These are phyloP conservation scores for Neoitamus cyanurus DNA, from an alignment of 2,888 invertebrate species.

Conservation along the genomic window DNA sequence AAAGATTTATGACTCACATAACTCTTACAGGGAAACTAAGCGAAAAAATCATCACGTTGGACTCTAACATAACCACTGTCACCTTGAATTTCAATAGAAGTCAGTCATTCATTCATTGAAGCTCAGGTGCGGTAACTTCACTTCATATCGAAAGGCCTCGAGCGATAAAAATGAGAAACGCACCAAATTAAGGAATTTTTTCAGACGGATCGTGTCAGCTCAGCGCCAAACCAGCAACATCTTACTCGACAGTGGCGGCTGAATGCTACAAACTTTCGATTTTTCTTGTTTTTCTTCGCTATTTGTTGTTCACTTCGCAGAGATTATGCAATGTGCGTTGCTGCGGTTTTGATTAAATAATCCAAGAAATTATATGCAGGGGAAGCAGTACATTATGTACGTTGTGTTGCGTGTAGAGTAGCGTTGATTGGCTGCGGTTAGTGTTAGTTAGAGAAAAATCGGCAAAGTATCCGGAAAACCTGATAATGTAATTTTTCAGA, in stretches of 20 bases:
- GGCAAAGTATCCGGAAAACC: not conserved
- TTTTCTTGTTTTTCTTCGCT: not conserved
- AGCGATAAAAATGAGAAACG: not conserved
- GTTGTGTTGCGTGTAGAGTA: not conserved
- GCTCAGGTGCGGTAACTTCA: not conserved
- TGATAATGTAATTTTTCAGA: not conserved
- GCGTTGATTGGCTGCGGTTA: not conserved
- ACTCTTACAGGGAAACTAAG: not conserved
- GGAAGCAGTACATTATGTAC: not conserved
- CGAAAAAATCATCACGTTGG: not conserved
- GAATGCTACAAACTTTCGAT: not conserved
- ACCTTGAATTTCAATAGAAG: conserved; percentile 1
- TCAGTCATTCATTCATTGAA: not conserved
- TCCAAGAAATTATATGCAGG: not conserved
- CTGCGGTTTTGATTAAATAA: not conserved
- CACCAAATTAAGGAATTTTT: not conserved
- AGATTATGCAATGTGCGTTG: not conserved
- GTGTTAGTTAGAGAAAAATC: not conserved
- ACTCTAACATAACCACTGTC: not conserved
- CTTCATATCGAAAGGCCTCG: not conserved
- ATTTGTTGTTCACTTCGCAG: not conserved
- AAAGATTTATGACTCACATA: not conserved
- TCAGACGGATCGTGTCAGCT: not conserved
- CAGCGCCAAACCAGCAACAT: not conserved
- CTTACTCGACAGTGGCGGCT: not conserved